Evolutionary conservation across 2,888 invertebrate species (phyloP).

Genomic region (Tipula lateralis): DNA sequence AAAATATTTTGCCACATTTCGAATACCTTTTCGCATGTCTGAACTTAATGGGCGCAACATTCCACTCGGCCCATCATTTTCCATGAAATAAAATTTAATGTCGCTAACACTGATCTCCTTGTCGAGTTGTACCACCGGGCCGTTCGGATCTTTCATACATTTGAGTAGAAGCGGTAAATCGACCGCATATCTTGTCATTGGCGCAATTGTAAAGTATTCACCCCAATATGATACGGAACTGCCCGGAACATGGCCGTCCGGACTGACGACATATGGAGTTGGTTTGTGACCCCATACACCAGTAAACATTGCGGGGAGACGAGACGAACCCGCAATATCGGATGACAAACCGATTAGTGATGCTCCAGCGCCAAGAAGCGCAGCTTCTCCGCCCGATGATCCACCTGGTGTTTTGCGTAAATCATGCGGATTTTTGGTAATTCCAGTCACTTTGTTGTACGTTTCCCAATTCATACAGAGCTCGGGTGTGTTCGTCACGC

Average conservation of each 20-base stretch:
- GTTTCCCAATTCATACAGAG: conserved; percentile 90
- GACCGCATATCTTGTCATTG: conserved; percentile 80
- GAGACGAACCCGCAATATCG: conserved; percentile 84
- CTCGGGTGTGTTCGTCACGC: conserved; percentile 87
- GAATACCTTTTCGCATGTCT: conserved; percentile 46
- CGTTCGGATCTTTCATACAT: conserved; percentile 57
- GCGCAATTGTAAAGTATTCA: conserved; percentile 74
- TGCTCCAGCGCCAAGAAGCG: conserved; percentile 71
- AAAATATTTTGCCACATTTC: conserved; percentile 47
- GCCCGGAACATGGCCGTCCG: conserved; percentile 64
- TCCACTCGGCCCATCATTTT: conserved; percentile 65
- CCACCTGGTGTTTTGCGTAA: conserved; percentile 75
- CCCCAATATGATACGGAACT: conserved; percentile 57
- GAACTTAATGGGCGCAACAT: conserved; percentile 51
- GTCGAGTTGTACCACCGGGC: conserved; percentile 50
- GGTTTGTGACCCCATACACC: conserved; percentile 94
- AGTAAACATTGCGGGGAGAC: conserved; percentile 85
- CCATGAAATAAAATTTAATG: conserved; percentile 74
- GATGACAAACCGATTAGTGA: conserved; percentile 79
- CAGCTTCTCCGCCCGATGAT: conserved; percentile 83
- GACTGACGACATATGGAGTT: conserved; percentile 61
- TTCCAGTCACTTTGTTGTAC: conserved; percentile 78
- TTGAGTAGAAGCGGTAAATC: conserved; percentile 74
- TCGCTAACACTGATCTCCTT: conserved; percentile 53
- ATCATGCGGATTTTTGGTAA: conserved; percentile 86